A percentile compares a stretch with the other conserved stretches of the same genome.
Evolutionary conservation across 2,888 invertebrate species (phyloP).

Genomic region (Hedychridium roseum): DNA sequence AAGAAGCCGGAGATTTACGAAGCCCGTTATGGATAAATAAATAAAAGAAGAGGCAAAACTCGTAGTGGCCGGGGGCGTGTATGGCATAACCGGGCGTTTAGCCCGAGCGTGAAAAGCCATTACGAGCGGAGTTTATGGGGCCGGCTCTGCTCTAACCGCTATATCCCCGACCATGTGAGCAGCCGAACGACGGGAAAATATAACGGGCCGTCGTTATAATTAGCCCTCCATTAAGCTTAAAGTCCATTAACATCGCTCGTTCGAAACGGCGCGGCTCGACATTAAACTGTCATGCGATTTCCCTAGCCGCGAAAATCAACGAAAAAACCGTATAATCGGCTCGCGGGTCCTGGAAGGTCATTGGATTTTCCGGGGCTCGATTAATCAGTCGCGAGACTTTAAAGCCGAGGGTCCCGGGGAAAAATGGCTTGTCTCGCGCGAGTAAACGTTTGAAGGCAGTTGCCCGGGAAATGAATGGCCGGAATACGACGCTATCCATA

Average conservation of each 20-base stretch:
- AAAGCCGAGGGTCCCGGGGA: no score
- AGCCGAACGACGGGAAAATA: slow-evolving; percentile 28
- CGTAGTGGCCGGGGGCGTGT: no score
- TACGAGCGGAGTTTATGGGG: slow-evolving; percentile 30
- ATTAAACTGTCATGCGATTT: background rate
- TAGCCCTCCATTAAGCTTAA: slow-evolving; percentile 28
- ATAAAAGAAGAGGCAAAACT: no score
- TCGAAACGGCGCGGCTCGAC: background rate
- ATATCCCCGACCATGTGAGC: slow-evolving; percentile 11
- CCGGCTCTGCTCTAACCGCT: slow-evolving; percentile 21
- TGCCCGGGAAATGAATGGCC: no score
- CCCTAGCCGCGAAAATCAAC: no score
- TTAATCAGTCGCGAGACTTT: no score
- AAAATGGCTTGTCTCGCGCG: no score
- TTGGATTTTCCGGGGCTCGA: no score
- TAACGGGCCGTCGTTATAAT: slow-evolving; percentile 32
- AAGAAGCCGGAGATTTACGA: slow-evolving; percentile 18
- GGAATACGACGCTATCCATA: no score
- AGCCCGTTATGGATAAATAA: slow-evolving; percentile 29
- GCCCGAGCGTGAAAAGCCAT: slow-evolving; percentile 18
- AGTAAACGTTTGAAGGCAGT: no score
- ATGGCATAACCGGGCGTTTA: slow-evolving; percentile 22
- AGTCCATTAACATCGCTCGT: slow-evolving; percentile 24
- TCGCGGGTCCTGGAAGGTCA: no score
- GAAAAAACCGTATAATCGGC: no score